Conservation (phyloP, 2,888 invertebrate species). For the Agonopterix alstromeriana region DNA sequence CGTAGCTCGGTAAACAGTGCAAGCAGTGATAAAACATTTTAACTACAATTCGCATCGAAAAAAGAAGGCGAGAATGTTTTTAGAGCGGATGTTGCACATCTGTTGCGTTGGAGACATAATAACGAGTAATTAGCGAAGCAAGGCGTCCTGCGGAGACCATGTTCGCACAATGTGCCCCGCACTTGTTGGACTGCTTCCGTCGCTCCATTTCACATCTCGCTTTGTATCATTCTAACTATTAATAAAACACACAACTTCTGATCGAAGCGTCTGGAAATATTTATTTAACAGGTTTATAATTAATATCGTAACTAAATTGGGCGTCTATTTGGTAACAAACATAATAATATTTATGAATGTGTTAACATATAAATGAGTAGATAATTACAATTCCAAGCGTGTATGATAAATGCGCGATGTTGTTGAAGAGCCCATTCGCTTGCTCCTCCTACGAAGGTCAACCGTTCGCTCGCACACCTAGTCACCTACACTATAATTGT, state of each 20-base stretch:
- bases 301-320: too few species aligned
- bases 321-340: too few species aligned
- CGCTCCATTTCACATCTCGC: conserved; percentile 17
- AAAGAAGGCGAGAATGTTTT: conserved; percentile 23
- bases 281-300: too few species aligned
- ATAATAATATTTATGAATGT: too few species aligned
- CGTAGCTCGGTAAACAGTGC: neutral
- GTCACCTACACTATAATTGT: neutral
- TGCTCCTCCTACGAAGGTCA: conserved; percentile 53
- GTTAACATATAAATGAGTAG: conserved; percentile 1
- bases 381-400: conserved; percentile 34
- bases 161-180: conserved; percentile 72
- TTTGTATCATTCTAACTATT: neutral
- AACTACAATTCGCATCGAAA: conserved; percentile 23
- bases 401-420: conserved; percentile 26
- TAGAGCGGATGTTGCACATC: conserved; percentile 71
- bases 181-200: conserved; percentile 61
- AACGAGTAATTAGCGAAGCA: conserved; percentile 68
- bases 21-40: conserved; percentile 10
- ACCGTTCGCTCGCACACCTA: conserved; percentile 47
- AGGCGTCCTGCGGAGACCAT: conserved; percentile 35
- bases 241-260: too few species aligned
- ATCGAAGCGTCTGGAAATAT: too few species aligned
- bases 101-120: conserved; percentile 66
- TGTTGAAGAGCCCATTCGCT: conserved; percentile 61